Base-by-base conservation (phyloP, 2,113 vertebrate species). In the Rynchops niger region DNA sequence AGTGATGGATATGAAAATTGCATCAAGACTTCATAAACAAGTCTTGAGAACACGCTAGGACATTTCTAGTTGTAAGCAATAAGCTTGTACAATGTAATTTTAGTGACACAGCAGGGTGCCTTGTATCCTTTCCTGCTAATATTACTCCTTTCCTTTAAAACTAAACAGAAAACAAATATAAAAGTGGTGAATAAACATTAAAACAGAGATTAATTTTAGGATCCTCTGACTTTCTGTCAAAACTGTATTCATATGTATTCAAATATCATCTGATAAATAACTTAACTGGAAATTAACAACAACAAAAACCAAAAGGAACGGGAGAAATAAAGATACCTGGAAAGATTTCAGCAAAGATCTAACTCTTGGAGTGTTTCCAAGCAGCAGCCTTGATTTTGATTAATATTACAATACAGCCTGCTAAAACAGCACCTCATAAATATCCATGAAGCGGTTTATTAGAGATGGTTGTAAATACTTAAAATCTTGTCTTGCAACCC, bases 401-500 rank as follows among this genome's bases (percentile, higher is more conserved):
- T 98, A 98, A 98, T 98, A 97, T 98, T 97, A 97, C 94, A 98
- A 98, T 98, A 97, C 97, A 97, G 93, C 74, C 76, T 96, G 90
- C 97, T 98, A 98, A 98, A 97, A 97, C 96, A 98, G 96, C 94
- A 86, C 67, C 97, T 98, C 97, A 98, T 98, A 98, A 98, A 98
- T 98, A 98, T 97, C 96, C 98, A 98, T 98, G 98, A 98, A 98
- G 95, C 16, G 6, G 97, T 98, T 98, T 98, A 98, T 98, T 98
- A 97, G 97, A 98, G 97, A 78, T 97, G 95, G 97, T 83, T 98
- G 97, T 98, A 98, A 98, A 98, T 98, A 98, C 97, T 98, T 98
- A 98, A 98, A 98, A 96, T 97, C 97, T 97, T 98, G 96, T 97
- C 97, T 97, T 96, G 96, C 96, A 97, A 95, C 92, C 92, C 86